Percentiles rank a stretch among this genome's conserved stretches.
These are phyloP conservation scores for Dryococelus australis DNA, from an alignment of 2,888 invertebrate genomes.

Conservation along the genomic window DNA sequence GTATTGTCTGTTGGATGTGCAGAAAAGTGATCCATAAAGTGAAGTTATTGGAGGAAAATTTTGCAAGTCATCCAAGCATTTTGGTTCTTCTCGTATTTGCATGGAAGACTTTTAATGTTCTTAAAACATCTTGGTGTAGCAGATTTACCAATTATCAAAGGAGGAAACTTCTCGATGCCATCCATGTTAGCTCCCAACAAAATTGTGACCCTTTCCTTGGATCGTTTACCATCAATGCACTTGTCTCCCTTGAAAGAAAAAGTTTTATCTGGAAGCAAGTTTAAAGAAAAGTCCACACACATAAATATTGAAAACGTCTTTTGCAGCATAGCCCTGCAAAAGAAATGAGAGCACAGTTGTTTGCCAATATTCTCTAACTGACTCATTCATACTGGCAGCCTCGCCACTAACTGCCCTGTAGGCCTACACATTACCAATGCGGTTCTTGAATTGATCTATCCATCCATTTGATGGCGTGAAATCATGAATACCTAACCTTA, in stretches of 20 bases:
- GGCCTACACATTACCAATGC: conserved; percentile 37
- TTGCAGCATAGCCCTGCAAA: not conserved
- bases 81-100: not conserved
- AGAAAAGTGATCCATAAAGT: not conserved
- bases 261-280: not conserved
- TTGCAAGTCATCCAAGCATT: not conserved
- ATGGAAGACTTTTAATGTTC: not conserved
- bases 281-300: conserved; percentile 19
- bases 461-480: conserved; percentile 45
- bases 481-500: conserved; percentile 36
- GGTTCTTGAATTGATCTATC: conserved; percentile 46
- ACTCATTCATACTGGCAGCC: conserved; percentile 24
- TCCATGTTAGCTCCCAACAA: conserved; percentile 24
- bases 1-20: not conserved
- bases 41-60: not conserved
- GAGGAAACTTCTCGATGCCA: conserved; percentile 25
- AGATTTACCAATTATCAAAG: conserved; percentile 27
- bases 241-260: conserved; percentile 20
- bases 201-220: conserved; percentile 23
- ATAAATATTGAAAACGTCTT: not conserved
- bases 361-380: conserved; percentile 39
- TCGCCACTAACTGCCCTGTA: conserved; percentile 38
- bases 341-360: conserved; percentile 35
- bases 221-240: conserved; percentile 9
- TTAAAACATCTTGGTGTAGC: not conserved